Percentiles rank a stretch among this genome's conserved stretches.
Evolutionary conservation across 2,888 invertebrate species (phyloP).

Genomic region (Cyclophora punctaria): DNA sequence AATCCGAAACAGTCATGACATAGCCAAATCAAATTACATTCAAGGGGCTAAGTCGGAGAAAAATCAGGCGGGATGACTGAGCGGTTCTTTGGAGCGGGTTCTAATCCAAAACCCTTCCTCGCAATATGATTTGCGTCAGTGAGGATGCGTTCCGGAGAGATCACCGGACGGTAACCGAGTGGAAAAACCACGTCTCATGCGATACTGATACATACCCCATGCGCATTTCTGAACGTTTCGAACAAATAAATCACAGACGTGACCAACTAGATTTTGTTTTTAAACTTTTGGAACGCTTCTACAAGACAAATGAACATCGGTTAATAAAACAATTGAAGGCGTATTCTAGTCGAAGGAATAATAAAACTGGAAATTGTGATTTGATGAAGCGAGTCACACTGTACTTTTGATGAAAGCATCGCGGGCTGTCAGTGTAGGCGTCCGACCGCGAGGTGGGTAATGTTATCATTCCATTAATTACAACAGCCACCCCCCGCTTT

Average conservation of each 20-base stretch:
- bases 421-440: conserved; percentile 41
- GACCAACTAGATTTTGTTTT: neutral
- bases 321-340: neutral
- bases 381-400: no score
- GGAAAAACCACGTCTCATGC: conserved; percentile 73
- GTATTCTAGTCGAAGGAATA: no score
- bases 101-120: conserved; percentile 67
- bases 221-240: conserved; percentile 6
- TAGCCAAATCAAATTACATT: conserved; percentile 25
- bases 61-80: conserved; percentile 67
- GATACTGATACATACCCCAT: conserved; percentile 22
- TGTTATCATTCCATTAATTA: conserved; percentile 76
- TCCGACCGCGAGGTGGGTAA: conserved; percentile 66
- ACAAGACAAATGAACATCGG: neutral
- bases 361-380: no score
- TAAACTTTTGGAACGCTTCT: neutral
- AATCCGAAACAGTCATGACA: conserved; percentile 23
- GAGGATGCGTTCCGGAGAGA: conserved; percentile 70
- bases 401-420: no score
- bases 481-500: conserved; percentile 69
- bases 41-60: conserved; percentile 30
- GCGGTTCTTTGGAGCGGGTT: conserved; percentile 39
- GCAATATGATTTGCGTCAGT: conserved; percentile 75
- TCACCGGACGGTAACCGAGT: conserved; percentile 72
- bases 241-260: no score